phyloP scores from a whole-genome alignment of 92 coral and sea anemone genomes.

The Paramuricea clavata region DNA sequence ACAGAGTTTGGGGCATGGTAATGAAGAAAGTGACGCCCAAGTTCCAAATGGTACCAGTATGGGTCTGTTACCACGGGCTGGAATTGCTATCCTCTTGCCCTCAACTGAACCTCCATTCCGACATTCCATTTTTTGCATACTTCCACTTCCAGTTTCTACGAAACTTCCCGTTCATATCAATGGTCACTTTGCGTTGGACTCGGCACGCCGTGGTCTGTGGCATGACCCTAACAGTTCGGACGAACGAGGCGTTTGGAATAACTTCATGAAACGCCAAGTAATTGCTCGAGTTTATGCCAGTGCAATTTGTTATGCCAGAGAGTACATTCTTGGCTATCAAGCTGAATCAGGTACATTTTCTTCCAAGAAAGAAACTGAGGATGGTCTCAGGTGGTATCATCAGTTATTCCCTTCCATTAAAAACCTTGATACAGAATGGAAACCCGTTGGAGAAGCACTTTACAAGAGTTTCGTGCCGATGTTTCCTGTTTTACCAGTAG shows the following conservation, averaged over 20 bases:
- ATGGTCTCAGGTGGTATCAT: conserved; percentile 84
- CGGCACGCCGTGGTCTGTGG: conserved; percentile 91
- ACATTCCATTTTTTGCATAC: conserved; percentile 79
- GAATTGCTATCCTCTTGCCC: conserved; percentile 71
- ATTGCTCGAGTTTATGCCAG: conserved; percentile 80
- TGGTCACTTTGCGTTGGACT: conserved; percentile 88
- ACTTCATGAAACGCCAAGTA: conserved; percentile 75
- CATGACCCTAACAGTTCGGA: conserved; percentile 46
- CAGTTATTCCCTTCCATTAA: conserved; percentile 68
- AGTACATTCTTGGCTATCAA: conserved; percentile 40
- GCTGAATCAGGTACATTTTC: not conserved
- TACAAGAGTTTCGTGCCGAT: conserved; percentile 24
- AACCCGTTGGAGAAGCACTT: conserved; percentile 67
- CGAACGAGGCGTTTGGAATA: conserved; percentile 73
- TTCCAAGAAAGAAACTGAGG: conserved; percentile 27
- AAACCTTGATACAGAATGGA: conserved; percentile 68
- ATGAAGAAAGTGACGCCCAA: not conserved
- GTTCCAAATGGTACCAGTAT: conserved; percentile 77
- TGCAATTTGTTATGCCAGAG: conserved; percentile 69
- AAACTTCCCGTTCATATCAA: conserved; percentile 89
- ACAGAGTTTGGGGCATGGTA: conserved; percentile 65
- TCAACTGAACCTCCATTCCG: conserved; percentile 17
- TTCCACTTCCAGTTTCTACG: conserved; percentile 82
- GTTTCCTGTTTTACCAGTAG: conserved; percentile 51
- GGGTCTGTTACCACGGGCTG: conserved; percentile 90